Evolutionary conservation across 1,140 invertebrate species (phyloP).

Genomic region (Drosophila aff.): DNA sequence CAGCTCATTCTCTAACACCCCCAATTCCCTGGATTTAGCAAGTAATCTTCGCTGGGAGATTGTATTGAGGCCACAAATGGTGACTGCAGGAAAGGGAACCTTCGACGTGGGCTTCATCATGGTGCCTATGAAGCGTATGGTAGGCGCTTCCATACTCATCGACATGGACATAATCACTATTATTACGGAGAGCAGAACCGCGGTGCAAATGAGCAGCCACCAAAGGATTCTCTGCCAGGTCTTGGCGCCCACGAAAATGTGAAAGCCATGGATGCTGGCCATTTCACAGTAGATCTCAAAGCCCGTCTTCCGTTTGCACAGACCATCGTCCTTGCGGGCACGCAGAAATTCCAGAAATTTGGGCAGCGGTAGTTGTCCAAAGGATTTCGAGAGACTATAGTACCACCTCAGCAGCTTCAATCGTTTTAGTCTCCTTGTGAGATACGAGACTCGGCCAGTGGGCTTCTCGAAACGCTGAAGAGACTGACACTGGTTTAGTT

Average conservation of each 20-base stretch:
- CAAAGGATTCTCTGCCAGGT: constrained; percentile 85
- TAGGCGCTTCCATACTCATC: constrained; percentile 82
- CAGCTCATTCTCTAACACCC: constrained; percentile 12
- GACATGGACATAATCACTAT: constrained; percentile 84
- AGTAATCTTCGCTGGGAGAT: constrained; percentile 20
- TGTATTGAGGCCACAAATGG: constrained; percentile 86
- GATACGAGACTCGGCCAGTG: background rate
- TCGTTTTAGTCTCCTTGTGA: constrained; percentile 18
- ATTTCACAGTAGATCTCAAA: constrained; percentile 85
- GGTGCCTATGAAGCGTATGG: constrained; percentile 87
- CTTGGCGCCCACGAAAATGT: constrained; percentile 67
- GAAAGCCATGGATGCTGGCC: constrained; percentile 84
- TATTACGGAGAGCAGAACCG: constrained; percentile 80
- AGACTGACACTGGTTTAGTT: constrained; percentile 17
- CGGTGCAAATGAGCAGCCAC: constrained; percentile 83
- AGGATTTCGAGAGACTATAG: constrained; percentile 7
- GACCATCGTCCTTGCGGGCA: constrained; percentile 69
- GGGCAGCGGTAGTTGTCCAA: constrained; percentile 48
- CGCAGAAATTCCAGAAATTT: constrained; percentile 62
- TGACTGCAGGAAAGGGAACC: constrained; percentile 89
- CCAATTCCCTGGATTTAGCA: constrained; percentile 9
- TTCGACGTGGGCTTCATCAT: constrained; percentile 85
- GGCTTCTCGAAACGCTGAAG: constrained; percentile 50
- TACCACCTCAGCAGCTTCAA: constrained; percentile 45
- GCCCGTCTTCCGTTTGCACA: constrained; percentile 71